Conservation (phyloP, 2,113 vertebrate species). For the Zapus hudsonius region DNA sequence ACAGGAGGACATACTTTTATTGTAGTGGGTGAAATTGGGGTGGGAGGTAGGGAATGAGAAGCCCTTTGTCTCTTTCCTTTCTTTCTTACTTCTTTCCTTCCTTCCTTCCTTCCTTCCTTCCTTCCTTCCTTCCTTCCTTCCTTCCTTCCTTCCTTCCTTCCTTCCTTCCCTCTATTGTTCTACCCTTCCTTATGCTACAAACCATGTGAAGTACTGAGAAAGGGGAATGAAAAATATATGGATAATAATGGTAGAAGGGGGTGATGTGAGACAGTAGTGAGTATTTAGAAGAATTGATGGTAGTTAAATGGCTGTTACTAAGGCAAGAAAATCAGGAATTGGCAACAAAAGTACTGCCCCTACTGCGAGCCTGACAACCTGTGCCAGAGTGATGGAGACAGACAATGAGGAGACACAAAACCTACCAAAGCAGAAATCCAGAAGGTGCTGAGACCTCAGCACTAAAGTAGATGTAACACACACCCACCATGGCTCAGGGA, state of each 20-base stretch:
- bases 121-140: neutral
- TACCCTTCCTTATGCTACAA: neutral
- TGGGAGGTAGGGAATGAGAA: neutral
- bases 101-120: no score
- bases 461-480: no score
- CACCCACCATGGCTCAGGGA: no score
- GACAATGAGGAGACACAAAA: no score
- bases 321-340: neutral
- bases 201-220: neutral
- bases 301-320: neutral
- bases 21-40: neutral
- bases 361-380: no score
- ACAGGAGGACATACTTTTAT: accelerated
- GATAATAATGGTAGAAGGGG: neutral
- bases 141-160: neutral
- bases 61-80: accelerated
- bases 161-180: neutral
- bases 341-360: no score
- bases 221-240: neutral
- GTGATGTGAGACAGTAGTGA: neutral
- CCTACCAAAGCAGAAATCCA: no score
- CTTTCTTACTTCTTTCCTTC: neutral
- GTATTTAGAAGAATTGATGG: neutral
- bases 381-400: no score
- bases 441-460: no score